These are phyloP conservation scores for Tychaedon coryphoeus DNA, from an alignment of 2,113 vertebrate genomes.

Conservation along the genomic window DNA sequence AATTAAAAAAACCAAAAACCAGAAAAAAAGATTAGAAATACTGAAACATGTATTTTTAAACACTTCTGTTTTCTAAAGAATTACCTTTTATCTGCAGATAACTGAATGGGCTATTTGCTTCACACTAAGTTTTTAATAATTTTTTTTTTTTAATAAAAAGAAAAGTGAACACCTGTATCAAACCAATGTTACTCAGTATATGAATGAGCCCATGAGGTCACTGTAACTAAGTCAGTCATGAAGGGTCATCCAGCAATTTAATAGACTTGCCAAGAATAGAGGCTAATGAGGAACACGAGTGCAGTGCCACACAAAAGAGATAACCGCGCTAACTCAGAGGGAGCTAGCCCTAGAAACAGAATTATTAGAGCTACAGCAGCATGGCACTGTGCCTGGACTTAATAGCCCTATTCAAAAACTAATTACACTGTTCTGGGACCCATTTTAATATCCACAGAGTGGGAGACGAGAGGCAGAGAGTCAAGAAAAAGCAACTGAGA, in stretches of 20 bases:
- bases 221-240: not conserved
- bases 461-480: not conserved
- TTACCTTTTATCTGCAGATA: not conserved
- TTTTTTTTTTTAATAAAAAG: not conserved
- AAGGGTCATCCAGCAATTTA: not conserved
- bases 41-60: not conserved
- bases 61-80: not conserved
- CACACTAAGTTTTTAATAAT: not conserved
- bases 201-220: not conserved
- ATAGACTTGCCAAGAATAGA: not conserved
- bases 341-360: conserved; percentile 17
- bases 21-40: not conserved
- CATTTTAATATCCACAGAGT: not conserved
- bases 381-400: conserved; percentile 28
- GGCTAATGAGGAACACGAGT: not conserved
- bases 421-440: conserved; percentile 23
- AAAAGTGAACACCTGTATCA: not conserved
- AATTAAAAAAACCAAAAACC: not conserved
- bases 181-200: not conserved
- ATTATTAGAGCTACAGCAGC: conserved; percentile 3
- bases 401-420: conserved; percentile 30
- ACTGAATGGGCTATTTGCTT: not conserved
- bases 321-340: not conserved
- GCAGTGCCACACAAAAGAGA: not conserved
- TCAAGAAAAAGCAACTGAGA: not conserved